Conservation (phyloP, 2,888 invertebrate species). For the Tridacna gigas region DNA sequence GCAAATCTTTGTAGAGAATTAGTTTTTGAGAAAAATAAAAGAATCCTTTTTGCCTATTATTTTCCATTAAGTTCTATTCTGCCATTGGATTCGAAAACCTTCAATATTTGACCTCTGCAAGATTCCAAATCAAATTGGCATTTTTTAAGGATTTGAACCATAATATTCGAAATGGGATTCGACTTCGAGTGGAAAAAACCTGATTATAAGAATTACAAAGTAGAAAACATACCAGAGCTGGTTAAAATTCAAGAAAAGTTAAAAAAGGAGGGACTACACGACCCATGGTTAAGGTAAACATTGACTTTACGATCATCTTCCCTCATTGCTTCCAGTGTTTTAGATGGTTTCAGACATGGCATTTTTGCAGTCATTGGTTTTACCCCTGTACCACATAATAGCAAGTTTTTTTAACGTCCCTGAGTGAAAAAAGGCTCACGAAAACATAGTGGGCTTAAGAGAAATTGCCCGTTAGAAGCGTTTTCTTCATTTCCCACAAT, state of each 20-base stretch:
- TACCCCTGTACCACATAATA: too few relatives aligned
- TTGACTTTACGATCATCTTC: too few relatives aligned
- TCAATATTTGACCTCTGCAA: not conserved
- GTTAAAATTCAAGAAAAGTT: slow-evolving; percentile 20
- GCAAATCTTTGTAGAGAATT: too few relatives aligned
- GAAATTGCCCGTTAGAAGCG: too few relatives aligned
- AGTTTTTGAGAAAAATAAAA: not conserved
- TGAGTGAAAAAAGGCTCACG: too few relatives aligned
- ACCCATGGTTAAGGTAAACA: slow-evolving; percentile 47
- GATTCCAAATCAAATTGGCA: not conserved
- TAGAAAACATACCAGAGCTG: slow-evolving; percentile 21
- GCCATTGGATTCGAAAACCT: not conserved
- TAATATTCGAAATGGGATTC: not conserved
- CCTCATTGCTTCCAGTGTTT: too few relatives aligned
- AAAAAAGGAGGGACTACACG: slow-evolving; percentile 28
- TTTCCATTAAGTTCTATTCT: not conserved
- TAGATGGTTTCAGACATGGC: too few relatives aligned
- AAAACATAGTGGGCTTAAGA: too few relatives aligned
- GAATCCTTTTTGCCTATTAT: not conserved
- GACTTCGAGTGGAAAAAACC: slow-evolving; percentile 18
- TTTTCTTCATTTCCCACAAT: too few relatives aligned
- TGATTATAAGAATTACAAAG: slow-evolving; percentile 30
- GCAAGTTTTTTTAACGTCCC: too few relatives aligned
- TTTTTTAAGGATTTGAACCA: not conserved
- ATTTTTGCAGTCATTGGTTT: too few relatives aligned